phyloP scores from a whole-genome alignment of 2,797 vertebrate species.

The Vespertilio murinus region DNA sequence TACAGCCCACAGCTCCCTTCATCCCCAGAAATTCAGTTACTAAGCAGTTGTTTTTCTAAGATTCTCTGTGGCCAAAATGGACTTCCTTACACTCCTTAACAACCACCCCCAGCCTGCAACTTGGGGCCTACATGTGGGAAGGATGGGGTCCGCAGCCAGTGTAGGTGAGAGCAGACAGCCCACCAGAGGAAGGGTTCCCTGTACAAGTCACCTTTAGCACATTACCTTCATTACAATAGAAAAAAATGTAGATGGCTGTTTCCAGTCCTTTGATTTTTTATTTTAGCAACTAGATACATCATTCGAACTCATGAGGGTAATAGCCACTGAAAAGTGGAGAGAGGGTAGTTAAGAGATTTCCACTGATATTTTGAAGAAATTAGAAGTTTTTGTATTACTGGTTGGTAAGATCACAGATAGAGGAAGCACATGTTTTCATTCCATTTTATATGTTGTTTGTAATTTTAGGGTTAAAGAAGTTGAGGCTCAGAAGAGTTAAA shows the following conservation, averaged over 20 bases:
- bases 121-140: background rate
- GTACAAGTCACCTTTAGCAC: background rate
- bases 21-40: background rate
- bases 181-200: background rate
- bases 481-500: background rate
- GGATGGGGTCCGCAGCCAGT: background rate
- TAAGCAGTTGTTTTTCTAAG: background rate
- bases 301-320: background rate
- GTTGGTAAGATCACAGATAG: background rate
- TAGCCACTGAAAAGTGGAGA: background rate
- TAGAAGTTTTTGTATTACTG: background rate
- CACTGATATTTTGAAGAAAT: background rate
- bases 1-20: background rate
- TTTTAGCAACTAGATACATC: background rate
- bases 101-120: background rate
- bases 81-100: background rate
- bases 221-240: background rate
- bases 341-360: background rate
- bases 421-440: background rate
- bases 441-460: background rate
- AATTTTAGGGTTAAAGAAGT: background rate
- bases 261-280: background rate
- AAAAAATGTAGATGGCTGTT: background rate
- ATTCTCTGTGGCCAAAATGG: background rate
- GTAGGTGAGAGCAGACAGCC: background rate